Evolutionary conservation across 1,140 invertebrate genomes (phyloP).

Genomic region (Rhopalosiphum padi): DNA sequence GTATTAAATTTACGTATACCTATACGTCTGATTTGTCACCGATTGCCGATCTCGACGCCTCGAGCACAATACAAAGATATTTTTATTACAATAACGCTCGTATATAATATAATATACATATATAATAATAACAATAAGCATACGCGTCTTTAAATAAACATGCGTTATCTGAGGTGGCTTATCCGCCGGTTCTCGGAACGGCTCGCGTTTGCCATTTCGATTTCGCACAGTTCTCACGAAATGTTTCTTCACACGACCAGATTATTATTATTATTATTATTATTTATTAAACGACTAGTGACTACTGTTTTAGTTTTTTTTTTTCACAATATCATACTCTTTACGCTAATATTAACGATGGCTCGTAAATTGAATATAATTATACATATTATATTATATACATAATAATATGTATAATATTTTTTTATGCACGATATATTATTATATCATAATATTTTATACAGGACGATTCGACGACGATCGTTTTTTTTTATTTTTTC

Average conservation of each 20-base stretch:
- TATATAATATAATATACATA: not conserved
- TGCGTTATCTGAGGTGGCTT: conserved; percentile 32
- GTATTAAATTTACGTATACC: not conserved
- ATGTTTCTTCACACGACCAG: conserved; percentile 42
- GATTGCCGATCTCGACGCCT: not conserved
- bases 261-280: not conserved
- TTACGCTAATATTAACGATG: not conserved
- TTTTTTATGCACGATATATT: not conserved
- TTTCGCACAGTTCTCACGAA: conserved; percentile 34
- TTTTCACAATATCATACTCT: not conserved
- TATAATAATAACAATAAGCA: not conserved
- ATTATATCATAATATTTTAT: not conserved
- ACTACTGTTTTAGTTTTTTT: not conserved
- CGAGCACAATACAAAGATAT: not conserved
- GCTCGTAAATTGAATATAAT: not conserved
- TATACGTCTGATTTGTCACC: not conserved
- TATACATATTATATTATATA: not conserved
- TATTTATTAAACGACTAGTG: not conserved
- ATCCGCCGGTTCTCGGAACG: conserved; percentile 22
- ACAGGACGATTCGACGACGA: not conserved
- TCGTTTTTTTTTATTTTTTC: not conserved
- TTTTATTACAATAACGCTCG: too few relatives aligned
- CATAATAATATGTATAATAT: too few relatives aligned
- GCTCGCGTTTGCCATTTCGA: conserved; percentile 9
- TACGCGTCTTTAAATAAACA: conserved; percentile 38